Base-by-base conservation (phyloP, 2,797 vertebrate species). In the Todus mexicanus region DNA sequence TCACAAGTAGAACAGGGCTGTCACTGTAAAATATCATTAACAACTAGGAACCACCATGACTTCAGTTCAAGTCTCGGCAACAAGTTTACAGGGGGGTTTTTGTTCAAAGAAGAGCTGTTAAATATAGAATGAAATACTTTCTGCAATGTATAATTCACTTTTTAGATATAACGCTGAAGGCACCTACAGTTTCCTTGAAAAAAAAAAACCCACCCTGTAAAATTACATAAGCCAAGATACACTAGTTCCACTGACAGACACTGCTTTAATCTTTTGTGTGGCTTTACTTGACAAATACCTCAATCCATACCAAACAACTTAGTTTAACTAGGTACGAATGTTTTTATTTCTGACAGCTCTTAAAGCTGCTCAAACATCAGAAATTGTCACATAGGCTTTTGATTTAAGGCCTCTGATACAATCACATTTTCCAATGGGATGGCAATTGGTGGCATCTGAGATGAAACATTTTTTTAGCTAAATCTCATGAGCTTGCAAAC, bases 71-170 rank as follows among this genome's bases (percentile, higher is more conserved):
- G 61, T 71, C 69, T 83, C 26, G 1, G 74, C 57, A 91, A 66
- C 42, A n/a, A 65, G 38, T 93, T 95, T 83, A 65, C 3, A 4
- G 51, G 17, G 23, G 12, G 83, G 70, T 68, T 85, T 12, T 90
- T 91, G 33, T 90, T 95, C 91, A 95, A 84, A 90, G 92, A 90
- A 83, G 42, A 92, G 22, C 69, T 81, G 59, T 94, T 93, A 95
- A 94, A 95, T 87, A 81, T 63, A 56, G 89, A 89, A 85, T 61
- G 12, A 89, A 84, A 83, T 90, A 70, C 47, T 87, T 88, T 92
- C 90, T 95, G 61, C 82, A 91, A 71, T 77, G 51, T 75, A 84
- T 85, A 90, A 73, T 89, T 91, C 74, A 51, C 76, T 87, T 90
- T 92, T 87, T 81, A 87, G 82, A 89, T 76, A 81, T n/a, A 73